Base-by-base conservation (phyloP, 1,140 invertebrate species). In the Piezodorus guildinii region DNA sequence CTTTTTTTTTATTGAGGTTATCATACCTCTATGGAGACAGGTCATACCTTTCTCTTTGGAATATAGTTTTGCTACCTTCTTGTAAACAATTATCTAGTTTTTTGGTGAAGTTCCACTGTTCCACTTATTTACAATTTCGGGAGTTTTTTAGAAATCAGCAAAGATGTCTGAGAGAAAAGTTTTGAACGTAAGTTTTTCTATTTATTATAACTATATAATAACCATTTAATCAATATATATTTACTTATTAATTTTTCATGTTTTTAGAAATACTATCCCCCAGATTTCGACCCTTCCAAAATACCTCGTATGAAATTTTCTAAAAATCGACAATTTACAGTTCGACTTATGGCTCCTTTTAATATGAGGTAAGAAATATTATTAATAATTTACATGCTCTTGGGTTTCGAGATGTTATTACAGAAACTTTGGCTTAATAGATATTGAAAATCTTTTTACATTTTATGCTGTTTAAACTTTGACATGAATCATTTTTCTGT, bases 271-370 rank as follows among this genome's bases (percentile, higher is more conserved):
- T 99, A 99, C 75, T 99, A 99, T 80, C 97, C 97, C 0, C 96
- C 97, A 72, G 96, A 99, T 82, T 99, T 98, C 76, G 97, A 99
- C 87, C 97, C 97, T 0, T 91, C 92, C 19, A 98, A 99, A 78
- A 97, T 99, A 27, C 96, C 96, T 70, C 90, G 96, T 65, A 90
- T 95, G 80, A 94, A 95, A 85, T 81, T 93, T 71, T 85, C 90
- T 27, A 90, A 90, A 74, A 98, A 98, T 77, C 77, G 90, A n/a
- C 94, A 97, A 75, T 99, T 98, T 72, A 92, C 89, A 19, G 97
- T 99, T 45, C 84, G 97, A 69, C 81, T 98, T 65, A 99, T 99
- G 96, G 95, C 95, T 19, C 96, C 96, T 3, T 98, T 96, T 72
- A 99, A 98, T 73, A 99, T 99, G 95, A 64, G 67, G 67, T 68